Evolutionary conservation across 2,888 invertebrate genomes (phyloP).

Genomic region (Pterobdella sp.): DNA sequence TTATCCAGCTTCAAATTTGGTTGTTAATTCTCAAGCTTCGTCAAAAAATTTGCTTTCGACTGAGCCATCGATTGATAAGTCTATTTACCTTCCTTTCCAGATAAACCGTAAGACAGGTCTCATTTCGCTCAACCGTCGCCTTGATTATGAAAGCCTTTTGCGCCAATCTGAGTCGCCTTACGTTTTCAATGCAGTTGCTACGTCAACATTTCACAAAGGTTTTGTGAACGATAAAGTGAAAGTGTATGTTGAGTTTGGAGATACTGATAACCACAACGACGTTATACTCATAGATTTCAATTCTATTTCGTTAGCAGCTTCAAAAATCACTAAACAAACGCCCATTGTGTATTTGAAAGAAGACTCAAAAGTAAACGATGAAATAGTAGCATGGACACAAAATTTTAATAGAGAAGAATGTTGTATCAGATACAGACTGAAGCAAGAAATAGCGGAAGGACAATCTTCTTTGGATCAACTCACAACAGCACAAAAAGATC

Average conservation of each 20-base stretch:
- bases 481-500: background rate
- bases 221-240: background rate
- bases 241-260: background rate
- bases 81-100: slow-evolving; percentile 12
- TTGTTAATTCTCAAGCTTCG: too few species aligned
- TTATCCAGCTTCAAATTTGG: background rate
- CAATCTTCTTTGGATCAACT: background rate
- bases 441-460: background rate
- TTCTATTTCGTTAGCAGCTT: background rate
- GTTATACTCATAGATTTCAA: background rate
- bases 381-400: background rate
- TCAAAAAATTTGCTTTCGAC: background rate
- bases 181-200: slow-evolving; percentile 2
- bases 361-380: background rate
- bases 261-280: background rate
- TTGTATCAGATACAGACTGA: background rate
- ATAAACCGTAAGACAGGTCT: slow-evolving; percentile 12
- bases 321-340: background rate
- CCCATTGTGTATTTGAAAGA: background rate
- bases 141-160: background rate
- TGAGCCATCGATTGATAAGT: background rate
- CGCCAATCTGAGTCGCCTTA: slow-evolving; percentile 17
- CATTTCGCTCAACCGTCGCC: background rate
- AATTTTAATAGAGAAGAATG: background rate
- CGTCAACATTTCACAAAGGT: background rate